A percentile compares a stretch with the other conserved stretches of the same genome.
These are phyloP conservation scores for Macrostomum lignano DNA, from an alignment of 1,140 invertebrate genomes.

Conservation along the genomic window DNA sequence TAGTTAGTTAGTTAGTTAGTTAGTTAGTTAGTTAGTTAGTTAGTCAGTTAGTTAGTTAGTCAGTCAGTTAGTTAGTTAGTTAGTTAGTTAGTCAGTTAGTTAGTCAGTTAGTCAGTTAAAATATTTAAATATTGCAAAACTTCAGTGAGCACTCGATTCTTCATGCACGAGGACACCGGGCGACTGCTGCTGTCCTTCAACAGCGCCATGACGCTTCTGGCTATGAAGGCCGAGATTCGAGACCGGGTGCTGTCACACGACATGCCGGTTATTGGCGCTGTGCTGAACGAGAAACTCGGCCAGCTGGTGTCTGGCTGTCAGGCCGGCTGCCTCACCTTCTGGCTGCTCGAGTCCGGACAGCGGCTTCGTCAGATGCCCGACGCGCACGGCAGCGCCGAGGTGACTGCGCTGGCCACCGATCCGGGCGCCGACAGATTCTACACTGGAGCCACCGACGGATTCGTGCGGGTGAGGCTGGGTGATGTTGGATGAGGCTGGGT, in stretches of 20 bases:
- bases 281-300: slow-evolving; percentile 20
- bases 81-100: too few relatives aligned
- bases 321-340: slow-evolving; percentile 19
- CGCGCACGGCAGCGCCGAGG: slow-evolving; percentile 18
- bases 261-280: slow-evolving; percentile 17
- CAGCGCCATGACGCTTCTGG: slow-evolving; percentile 19
- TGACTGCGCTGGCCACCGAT: slow-evolving; percentile 21
- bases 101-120: too few relatives aligned
- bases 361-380: slow-evolving; percentile 22
- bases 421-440: slow-evolving; percentile 15
- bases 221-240: slow-evolving; percentile 22
- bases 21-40: too few relatives aligned
- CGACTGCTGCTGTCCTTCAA: slow-evolving; percentile 22
- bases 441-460: slow-evolving; percentile 22
- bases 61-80: too few relatives aligned
- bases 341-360: slow-evolving; percentile 27
- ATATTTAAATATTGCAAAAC: not conserved
- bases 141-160: slow-evolving; percentile 15
- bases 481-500: too few relatives aligned
- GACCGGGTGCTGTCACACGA: slow-evolving; percentile 22
- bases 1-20: too few relatives aligned
- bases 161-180: slow-evolving; percentile 16
- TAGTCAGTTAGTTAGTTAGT: too few relatives aligned
- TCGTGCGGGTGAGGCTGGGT: too few relatives aligned
- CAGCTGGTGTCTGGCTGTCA: slow-evolving; percentile 21